Percentiles rank a stretch among this genome's conserved stretches.
Conservation (phyloP, 2,113 vertebrate species). For the Daboia siamensis region DNA sequence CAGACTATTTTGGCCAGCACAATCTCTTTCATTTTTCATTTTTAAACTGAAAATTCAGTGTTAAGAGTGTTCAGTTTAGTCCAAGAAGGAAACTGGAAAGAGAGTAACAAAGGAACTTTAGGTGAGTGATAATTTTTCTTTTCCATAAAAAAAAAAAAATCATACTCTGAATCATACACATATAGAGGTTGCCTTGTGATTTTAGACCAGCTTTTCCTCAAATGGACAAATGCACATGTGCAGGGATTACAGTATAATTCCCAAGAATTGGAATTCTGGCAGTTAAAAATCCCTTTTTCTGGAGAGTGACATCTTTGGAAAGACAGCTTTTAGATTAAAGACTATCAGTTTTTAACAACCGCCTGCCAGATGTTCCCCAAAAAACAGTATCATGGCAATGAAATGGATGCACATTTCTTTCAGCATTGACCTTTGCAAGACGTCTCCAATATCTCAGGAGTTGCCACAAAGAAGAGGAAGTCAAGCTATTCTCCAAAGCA, state of each 20-base stretch:
- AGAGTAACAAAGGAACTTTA: neutral
- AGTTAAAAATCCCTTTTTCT: neutral
- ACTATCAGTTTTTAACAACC: neutral
- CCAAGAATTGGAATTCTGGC: neutral
- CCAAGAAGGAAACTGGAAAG: neutral
- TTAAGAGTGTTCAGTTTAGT: neutral
- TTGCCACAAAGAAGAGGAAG: too few relatives aligned
- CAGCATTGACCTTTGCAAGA: neutral
- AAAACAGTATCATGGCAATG: neutral
- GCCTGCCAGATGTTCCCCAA: neutral
- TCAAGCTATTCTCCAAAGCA: too few relatives aligned
- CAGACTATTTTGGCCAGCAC: slow-evolving; percentile 60
- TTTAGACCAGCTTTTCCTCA: neutral
- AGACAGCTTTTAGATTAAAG: neutral
- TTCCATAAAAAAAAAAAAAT: neutral
- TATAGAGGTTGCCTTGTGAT: neutral
- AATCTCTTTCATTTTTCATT: neutral
- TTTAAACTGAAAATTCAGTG: neutral
- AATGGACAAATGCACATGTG: neutral
- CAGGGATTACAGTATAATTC: neutral
- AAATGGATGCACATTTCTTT: neutral
- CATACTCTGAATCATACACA: neutral
- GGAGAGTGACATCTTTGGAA: neutral
- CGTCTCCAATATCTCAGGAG: too few relatives aligned
- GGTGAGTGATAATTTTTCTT: neutral